Percentiles rank a stretch among this genome's conserved stretches.
Conservation (phyloP, 2,113 vertebrate species). For the Crotalus horridus region DNA sequence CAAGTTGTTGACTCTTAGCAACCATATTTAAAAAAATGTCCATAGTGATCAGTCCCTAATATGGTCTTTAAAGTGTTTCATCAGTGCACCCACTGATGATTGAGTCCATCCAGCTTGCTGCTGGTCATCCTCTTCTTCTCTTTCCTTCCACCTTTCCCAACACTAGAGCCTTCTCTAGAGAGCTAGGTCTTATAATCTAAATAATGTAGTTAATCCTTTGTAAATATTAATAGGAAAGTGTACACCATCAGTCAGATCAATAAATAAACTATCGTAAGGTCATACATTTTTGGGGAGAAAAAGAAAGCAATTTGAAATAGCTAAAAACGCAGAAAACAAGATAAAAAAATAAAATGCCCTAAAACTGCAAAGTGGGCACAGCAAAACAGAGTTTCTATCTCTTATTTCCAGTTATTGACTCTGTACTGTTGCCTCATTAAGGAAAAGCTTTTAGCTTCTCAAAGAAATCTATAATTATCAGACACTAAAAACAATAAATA, state of each 20-base stretch:
- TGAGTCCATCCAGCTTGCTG: background rate
- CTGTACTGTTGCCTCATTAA: background rate
- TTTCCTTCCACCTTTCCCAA: background rate
- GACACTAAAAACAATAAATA: background rate
- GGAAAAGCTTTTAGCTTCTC: background rate
- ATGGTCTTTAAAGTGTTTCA: background rate
- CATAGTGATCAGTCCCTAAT: background rate
- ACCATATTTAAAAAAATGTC: background rate
- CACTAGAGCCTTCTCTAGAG: background rate
- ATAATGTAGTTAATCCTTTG: background rate
- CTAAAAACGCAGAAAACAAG: background rate
- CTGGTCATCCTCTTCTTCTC: background rate
- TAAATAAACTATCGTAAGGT: background rate
- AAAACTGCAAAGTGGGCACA: background rate
- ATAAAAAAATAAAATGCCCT: background rate
- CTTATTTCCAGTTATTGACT: background rate
- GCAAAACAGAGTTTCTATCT: background rate
- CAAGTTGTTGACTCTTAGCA: background rate
- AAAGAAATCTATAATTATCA: background rate
- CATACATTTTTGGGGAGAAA: background rate
- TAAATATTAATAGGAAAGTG: background rate
- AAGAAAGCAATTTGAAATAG: background rate
- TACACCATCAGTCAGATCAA: background rate
- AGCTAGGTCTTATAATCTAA: background rate
- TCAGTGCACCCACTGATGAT: background rate